A percentile compares a stretch with the other conserved stretches of the same genome.
Evolutionary conservation across 2,797 vertebrate species (phyloP).

Genomic region (Hippopotamyrus pictus): DNA sequence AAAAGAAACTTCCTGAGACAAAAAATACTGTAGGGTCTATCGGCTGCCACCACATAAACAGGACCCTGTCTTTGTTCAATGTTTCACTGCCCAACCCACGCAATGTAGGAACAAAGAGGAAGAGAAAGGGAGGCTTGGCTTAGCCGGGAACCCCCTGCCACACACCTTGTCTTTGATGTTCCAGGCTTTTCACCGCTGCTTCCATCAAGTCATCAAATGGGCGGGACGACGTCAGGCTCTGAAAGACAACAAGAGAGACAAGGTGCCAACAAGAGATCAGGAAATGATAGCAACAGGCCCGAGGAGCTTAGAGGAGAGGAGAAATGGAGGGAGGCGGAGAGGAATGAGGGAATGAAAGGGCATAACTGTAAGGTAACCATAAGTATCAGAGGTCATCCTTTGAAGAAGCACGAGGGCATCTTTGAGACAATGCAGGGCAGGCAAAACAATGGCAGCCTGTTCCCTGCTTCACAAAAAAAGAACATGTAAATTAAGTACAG

Average conservation of each 20-base stretch:
- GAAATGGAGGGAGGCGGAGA: not conserved
- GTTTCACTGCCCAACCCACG: not conserved
- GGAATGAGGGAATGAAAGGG: not conserved
- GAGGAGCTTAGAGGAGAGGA: not conserved
- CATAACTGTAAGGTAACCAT: not conserved
- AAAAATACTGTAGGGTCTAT: not conserved
- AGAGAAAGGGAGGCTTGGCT: too few species aligned
- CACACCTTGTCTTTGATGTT: slow-evolving; percentile 1
- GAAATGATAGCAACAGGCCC: not conserved
- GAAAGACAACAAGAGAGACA: not conserved
- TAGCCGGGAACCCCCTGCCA: not conserved
- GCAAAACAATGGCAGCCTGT: not conserved
- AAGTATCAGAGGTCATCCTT: not conserved
- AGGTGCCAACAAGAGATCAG: not conserved
- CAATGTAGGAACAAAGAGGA: not conserved
- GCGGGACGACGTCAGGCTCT: not conserved
- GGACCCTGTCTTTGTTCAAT: not conserved
- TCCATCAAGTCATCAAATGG: not conserved
- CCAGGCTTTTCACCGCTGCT: not conserved
- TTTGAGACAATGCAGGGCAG: not conserved
- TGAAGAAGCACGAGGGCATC: too few species aligned
- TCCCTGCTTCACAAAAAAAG: not conserved
- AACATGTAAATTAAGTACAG: not conserved
- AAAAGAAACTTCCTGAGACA: not conserved
- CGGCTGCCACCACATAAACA: not conserved